These are phyloP conservation scores for Meteorus colon DNA, from an alignment of 2,888 invertebrate species.

Conservation along the genomic window DNA sequence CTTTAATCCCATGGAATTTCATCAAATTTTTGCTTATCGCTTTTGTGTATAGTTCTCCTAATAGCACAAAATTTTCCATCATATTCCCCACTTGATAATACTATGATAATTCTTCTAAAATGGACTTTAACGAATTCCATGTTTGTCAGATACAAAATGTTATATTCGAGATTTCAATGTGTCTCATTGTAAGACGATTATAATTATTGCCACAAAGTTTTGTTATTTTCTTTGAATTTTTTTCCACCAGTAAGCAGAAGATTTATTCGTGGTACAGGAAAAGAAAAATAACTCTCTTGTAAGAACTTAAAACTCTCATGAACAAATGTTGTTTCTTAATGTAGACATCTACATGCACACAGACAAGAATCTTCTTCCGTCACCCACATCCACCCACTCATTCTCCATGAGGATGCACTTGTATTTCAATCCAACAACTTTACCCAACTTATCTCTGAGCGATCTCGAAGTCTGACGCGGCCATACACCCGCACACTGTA, in stretches of 20 bases:
- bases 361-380: constrained; percentile 9
- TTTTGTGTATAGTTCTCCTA: neutral
- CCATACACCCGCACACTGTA: constrained; percentile 58
- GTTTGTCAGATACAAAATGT: too few species aligned
- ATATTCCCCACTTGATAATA: neutral
- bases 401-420: constrained; percentile 21
- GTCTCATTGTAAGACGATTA: too few species aligned
- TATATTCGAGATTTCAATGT: neutral
- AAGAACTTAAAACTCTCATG: neutral
- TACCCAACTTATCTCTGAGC: constrained; percentile 23
- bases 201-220: too few species aligned
- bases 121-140: neutral
- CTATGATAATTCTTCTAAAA: too few species aligned
- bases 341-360: constrained; percentile 1
- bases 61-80: neutral
- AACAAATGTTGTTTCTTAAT: constrained; percentile 5
- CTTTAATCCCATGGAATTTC: neutral
- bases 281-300: neutral
- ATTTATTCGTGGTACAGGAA: neutral
- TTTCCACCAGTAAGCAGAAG: neutral
- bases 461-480: constrained; percentile 14
- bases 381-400: constrained; percentile 9
- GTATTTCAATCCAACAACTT: constrained; percentile 26
- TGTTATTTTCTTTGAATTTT: too few species aligned
- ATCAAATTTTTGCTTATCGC: too few species aligned